Evolutionary conservation across 2,888 invertebrate genomes (phyloP), one percentile per base, ranked within the genome.

Genomic region (Lysandra bellargus): DNA sequence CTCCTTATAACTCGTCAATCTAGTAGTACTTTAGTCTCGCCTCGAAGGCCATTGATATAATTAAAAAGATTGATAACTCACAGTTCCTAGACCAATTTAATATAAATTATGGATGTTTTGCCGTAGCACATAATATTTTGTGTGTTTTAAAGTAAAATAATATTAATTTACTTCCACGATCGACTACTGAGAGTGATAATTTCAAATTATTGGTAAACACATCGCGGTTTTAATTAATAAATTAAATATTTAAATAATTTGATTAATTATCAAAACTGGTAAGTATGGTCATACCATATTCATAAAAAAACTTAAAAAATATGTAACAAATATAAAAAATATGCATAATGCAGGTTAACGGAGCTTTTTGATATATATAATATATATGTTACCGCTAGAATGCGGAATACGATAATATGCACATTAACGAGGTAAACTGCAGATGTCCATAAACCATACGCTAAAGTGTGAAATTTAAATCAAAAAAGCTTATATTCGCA

Each of bases 61-160:
- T 83, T 81, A 81, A 81, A 77, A 82, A 81, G 83, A 83, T 80
- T 82, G 80, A 81, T 81, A 82, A 81, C 81, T 81, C 80, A 82
- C 79, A 81, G 81, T 81, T 81, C 78, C 53, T 78, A 80, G 79
- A 80, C 82, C 79, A 80, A 81, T 82, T 80, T 80, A 75, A 81
- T 64, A 80, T 69, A 64, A 74, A 78, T 78, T 75, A 79, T 75
- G 74, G 49, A 76, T 76, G 14, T 76, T 76, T 53, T 76, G 4
- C 5, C 53, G 30, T 44, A 7, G 5, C 17, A 53, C 12, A 33
- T 37, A 37, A 37, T 37, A 37, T 4, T 76, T 57, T 57, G 33
- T 57, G 7, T 74, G 60, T 79, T 79, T 74, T 74, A 60, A 79
- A 44, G 73, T 72, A 23, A 74, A 79, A 74, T 60, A 9, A 30